A percentile compares a stretch with the other conserved stretches of the same genome.
phyloP scores from a whole-genome alignment of 1,140 invertebrate genomes.

The Chelonus insularis region DNA sequence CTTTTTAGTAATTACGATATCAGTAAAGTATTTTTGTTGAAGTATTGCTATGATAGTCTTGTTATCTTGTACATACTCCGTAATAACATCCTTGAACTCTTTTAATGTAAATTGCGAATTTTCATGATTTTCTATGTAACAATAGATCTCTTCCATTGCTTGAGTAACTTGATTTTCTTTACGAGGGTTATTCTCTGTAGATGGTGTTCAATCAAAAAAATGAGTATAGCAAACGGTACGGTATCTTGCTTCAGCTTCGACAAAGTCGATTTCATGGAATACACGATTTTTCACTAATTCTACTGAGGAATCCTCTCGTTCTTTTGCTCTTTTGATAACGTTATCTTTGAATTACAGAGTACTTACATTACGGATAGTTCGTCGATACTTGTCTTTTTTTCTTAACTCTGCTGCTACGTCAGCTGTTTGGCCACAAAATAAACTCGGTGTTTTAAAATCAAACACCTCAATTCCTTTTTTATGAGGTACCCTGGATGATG shows the following conservation, averaged over 20 bases:
- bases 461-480: constrained; percentile 40
- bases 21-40: constrained; percentile 43
- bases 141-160: constrained; percentile 20
- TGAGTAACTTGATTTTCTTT: constrained; percentile 4
- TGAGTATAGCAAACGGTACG: constrained; percentile 44
- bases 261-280: constrained; percentile 43
- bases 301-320: constrained; percentile 26
- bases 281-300: constrained; percentile 38
- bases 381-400: constrained; percentile 44
- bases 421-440: constrained; percentile 37
- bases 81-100: constrained; percentile 44
- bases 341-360: constrained; percentile 37
- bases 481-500: constrained; percentile 35
- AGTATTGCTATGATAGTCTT: constrained; percentile 47
- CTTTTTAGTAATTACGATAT: constrained; percentile 46
- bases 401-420: constrained; percentile 37
- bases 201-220: constrained; percentile 42
- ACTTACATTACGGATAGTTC: constrained; percentile 42
- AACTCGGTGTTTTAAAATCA: constrained; percentile 30
- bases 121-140: constrained; percentile 13
- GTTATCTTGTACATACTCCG: constrained; percentile 42
- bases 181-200: constrained; percentile 12
- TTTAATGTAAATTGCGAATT: constrained; percentile 28
- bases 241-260: constrained; percentile 45
- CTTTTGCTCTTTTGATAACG: constrained; percentile 35